Conservation (phyloP, 2,888 invertebrate species). For the Lepidochrysops patricia region DNA sequence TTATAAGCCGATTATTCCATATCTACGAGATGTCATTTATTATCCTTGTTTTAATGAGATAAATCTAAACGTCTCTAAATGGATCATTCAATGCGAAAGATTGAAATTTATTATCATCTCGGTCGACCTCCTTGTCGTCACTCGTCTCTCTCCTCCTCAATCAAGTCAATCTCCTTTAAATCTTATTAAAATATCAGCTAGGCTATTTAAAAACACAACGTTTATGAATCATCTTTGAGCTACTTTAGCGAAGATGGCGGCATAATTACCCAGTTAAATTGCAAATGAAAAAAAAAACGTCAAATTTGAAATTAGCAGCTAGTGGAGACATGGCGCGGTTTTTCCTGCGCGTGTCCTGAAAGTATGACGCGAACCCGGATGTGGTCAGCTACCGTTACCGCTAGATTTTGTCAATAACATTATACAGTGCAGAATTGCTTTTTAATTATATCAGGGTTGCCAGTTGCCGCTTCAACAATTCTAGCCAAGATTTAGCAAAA, state of each 20-base stretch:
- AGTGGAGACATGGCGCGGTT: constrained; percentile 12
- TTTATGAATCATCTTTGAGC: too few species aligned
- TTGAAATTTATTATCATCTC: background rate
- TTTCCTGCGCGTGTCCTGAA: constrained; percentile 34
- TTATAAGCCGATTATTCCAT: background rate
- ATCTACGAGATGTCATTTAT: background rate
- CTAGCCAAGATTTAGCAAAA: too few species aligned
- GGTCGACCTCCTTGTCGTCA: background rate
- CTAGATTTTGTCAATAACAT: constrained; percentile 33
- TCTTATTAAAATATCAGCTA: too few species aligned
- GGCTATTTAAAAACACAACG: too few species aligned
- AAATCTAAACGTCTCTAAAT: background rate
- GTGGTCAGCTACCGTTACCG: constrained; percentile 42
- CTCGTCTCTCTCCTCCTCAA: too few species aligned
- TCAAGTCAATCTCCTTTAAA: too few species aligned
- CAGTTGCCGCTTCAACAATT: too few species aligned
- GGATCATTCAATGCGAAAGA: background rate
- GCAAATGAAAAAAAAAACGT: background rate
- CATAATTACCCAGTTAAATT: background rate
- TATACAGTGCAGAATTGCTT: constrained; percentile 25
- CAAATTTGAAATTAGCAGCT: background rate
- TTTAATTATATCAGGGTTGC: constrained; percentile 4
- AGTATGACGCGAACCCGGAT: constrained; percentile 47
- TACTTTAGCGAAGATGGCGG: background rate
- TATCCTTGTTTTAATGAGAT: background rate